Base-by-base conservation (phyloP, 1,140 invertebrate species). In the Macrostomum lignano region DNA sequence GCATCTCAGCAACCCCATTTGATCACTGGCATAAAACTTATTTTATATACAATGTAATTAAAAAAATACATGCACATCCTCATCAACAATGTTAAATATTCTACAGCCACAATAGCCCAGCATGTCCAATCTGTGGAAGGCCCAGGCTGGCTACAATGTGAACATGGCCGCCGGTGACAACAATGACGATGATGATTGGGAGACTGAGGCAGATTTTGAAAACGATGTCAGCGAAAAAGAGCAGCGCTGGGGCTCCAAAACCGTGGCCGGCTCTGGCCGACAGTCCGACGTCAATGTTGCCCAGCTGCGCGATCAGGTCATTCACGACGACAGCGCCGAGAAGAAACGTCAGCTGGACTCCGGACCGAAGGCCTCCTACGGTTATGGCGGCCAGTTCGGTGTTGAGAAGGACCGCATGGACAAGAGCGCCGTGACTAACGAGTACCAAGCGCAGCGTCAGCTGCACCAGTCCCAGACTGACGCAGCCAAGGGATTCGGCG, bases 211-310 rank as follows among this genome's bases (percentile, higher is more conserved):
- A 2, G 74, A 81, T 57, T 84, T 43, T 11, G 40, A 62, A 58
- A 84, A 82, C 61, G 73, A 82, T 65, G 72, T 81, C 1, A 72
- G 66, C 25, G 77, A 81, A 57, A 65, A 79, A 51, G 74, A 82
- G 46, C 76, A 81, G 51, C 57, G 77, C 53, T 84, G 76, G 76
- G 78, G 77, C 1, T 72, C 74, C 0, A 68, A 72, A 44, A 77
- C 74, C 17, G 64, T 79, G 6, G 67, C 73, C 44, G 74, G 71
- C 9, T 73, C 72, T 28, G 72, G 72, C 21, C 49, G 49, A n/a
- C n/a, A n/a, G n/a, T n/a, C n/a, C n/a, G n/a, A n/a, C n/a, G n/a
- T n/a, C n/a, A n/a, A n/a, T n/a, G n/a, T n/a, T n/a, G n/a, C n/a
- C 15, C 66, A 76, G 44, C 53, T 81, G 25, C 57, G 73, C 36